Base-by-base conservation (phyloP, 2,797 vertebrate genomes). In the Parauchenoglanis punctatus region DNA sequence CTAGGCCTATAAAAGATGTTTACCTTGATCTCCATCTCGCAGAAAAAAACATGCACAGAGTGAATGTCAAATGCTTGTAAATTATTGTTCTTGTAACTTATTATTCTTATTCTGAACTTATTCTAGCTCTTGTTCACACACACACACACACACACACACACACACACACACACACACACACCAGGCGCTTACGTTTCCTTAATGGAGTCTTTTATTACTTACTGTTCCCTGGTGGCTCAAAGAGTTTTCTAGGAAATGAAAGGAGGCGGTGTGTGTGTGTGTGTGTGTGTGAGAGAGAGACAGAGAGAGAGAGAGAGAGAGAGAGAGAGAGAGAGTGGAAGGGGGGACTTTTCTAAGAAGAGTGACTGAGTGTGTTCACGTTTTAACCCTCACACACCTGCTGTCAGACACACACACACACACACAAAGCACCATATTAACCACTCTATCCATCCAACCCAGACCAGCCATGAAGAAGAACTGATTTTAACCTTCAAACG, bases 191-290 rank as follows among this genome's bases (percentile, higher is more conserved):
- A 85, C 7, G 25, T 85, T 84, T 85, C 23, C 52, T 28, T 61
- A 70, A 52, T 81, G 63, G 17, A 56, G 72, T 17, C 49, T 84
- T 87, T 82, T 76, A 87, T 83, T 76, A n/a, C 61, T 77, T 49
- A 44, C 85, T 67, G 28, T 73, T 87, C 84, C 65, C 61, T n/a
- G 40, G 28, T n/a, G 85, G 68, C 54, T 78, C 78, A 63, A 78
- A 87, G 88, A 87, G 84, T 85, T 89, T 91, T 91, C 91, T 90
- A 88, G 80, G 89, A 91, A 89, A 88, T 81, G 7, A 40, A 77
- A 61, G 86, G 67, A 59, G 87, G 83, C 12, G 76, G 52, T 83
- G 44, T 56, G 49, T 56, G 58, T 85, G n/a, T 56, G 76, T 35
- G 76, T 35, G 75, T 31, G 28, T n/a, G 72, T 13, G 44, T 8